Conservation (phyloP, 2,888 invertebrate species). For the Shargacucullia verbasci region DNA sequence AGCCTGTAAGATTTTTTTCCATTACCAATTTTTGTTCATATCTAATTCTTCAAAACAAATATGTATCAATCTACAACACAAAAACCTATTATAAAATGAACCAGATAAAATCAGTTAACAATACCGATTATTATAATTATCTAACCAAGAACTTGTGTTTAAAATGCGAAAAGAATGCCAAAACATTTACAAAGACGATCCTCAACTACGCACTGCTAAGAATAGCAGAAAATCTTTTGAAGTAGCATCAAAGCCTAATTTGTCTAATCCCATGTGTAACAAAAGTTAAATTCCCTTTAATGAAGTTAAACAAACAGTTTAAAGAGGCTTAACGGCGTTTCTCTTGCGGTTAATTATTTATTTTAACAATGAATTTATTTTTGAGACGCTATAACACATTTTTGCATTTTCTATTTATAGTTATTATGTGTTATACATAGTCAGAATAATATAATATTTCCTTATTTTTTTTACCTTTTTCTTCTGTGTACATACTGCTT, state of each 20-base stretch:
- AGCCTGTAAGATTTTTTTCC: no score
- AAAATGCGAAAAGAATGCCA: background rate
- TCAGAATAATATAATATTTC: no score
- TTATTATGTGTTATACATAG: no score
- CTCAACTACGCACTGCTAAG: background rate
- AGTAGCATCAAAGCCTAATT: conserved; percentile 53
- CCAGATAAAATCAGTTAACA: no score
- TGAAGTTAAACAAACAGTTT: conserved; percentile 67
- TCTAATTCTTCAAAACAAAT: no score
- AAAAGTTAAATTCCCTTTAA: conserved; percentile 68
- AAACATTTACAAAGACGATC: background rate
- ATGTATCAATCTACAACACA: no score
- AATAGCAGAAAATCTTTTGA: conserved; percentile 20
- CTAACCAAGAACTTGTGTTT: background rate
- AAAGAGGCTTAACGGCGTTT: conserved; percentile 67
- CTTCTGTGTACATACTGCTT: no score
- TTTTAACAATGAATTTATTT: conserved; percentile 21
- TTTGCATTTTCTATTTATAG: background rate
- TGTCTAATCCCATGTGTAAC: conserved; percentile 68
- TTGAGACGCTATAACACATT: background rate
- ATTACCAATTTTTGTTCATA: no score
- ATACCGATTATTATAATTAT: no score
- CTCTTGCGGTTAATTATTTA: conserved; percentile 59
- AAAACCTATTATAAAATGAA: no score
- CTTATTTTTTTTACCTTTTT: no score